Base-by-base conservation (phyloP, 2,113 vertebrate genomes). In the Potamarius usumacintae region DNA sequence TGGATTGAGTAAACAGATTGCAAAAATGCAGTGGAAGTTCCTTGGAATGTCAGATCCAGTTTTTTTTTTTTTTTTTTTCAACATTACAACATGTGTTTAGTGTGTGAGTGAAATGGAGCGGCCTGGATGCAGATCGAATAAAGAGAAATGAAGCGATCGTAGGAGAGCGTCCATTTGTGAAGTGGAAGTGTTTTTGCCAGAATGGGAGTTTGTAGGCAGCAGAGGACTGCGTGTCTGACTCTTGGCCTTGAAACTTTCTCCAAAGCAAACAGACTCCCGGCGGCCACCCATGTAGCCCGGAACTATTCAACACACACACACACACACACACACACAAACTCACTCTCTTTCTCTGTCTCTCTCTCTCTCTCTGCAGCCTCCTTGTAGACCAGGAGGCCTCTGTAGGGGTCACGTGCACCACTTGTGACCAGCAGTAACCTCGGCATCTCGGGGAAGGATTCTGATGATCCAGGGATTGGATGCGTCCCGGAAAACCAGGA, bases 201-300 rank as follows among this genome's bases (percentile, higher is more conserved):
- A 42, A n/a, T 76, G 50, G 20, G 69, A 76, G 67, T 63, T 57
- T 78, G 77, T 69, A 52, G 85, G 48, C 58, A 84, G 82, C 2
- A 34, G 69, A 82, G 72, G 82, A 79, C 52, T 30, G 76, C 9
- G 55, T 81, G 71, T 82, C 84, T 7, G 53, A 86, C 80, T 90
- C 77, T 52, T 67, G 60, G 84, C 87, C 87, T 71, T 78, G 58
- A 50, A 82, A 72, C 77, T n/a, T 42, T 87, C 86, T 92, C 87
- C 87, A 90, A 90, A 87, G 69, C 85, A 89, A 91, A 91, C 90
- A 90, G 74, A 34, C 76, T 90, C 30, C 83, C 53, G 67, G 58
- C 48, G 88, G 74, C 80, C 82, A 88, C 83, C 88, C 89, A 90
- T 83, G 83, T 83, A 84, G 88, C 22, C 74, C 77, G 69, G 69